Evolutionary conservation across 2,797 vertebrate species (phyloP).

Genomic region (Parauchenoglanis punctatus): DNA sequence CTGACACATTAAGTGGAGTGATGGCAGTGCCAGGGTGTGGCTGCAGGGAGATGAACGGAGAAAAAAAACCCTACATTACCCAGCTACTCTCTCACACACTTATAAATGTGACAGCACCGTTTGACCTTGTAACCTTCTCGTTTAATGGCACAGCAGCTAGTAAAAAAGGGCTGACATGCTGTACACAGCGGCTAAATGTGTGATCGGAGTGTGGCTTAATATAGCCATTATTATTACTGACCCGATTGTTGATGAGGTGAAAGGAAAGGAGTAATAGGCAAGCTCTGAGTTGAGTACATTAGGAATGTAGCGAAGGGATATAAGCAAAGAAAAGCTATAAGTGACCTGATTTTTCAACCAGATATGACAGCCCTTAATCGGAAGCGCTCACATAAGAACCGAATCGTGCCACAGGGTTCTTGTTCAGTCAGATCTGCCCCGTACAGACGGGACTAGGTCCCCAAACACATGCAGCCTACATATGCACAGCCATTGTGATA

Average conservation of each 20-base stretch:
- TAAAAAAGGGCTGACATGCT: slow-evolving; percentile 27
- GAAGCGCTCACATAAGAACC: slow-evolving; percentile 77
- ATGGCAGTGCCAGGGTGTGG: slow-evolving; percentile 53
- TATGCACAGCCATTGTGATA: slow-evolving; percentile 73
- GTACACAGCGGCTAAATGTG: slow-evolving; percentile 12
- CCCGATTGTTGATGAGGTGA: slow-evolving; percentile 41
- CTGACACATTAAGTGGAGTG: slow-evolving; percentile 59
- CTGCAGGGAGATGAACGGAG: slow-evolving; percentile 42
- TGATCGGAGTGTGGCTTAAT: slow-evolving; percentile 30
- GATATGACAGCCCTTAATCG: slow-evolving; percentile 79
- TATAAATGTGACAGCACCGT: slow-evolving; percentile 31
- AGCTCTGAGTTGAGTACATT: slow-evolving; percentile 24
- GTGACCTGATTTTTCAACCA: slow-evolving; percentile 78
- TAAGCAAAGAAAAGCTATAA: slow-evolving; percentile 10
- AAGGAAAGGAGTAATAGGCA: slow-evolving; percentile 16
- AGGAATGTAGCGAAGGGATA: background rate
- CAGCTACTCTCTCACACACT: slow-evolving; percentile 27
- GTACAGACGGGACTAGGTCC: background rate
- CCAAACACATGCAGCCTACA: slow-evolving; percentile 19
- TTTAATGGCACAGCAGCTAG: slow-evolving; percentile 29
- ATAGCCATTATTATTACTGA: slow-evolving; percentile 37
- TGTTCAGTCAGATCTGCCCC: slow-evolving; percentile 68
- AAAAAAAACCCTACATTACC: slow-evolving; percentile 33
- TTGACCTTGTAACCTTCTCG: slow-evolving; percentile 45
- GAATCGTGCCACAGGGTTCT: slow-evolving; percentile 79